Evolutionary conservation across 2,888 invertebrate genomes (phyloP).

Genomic region (Trichopoda pennipes): DNA sequence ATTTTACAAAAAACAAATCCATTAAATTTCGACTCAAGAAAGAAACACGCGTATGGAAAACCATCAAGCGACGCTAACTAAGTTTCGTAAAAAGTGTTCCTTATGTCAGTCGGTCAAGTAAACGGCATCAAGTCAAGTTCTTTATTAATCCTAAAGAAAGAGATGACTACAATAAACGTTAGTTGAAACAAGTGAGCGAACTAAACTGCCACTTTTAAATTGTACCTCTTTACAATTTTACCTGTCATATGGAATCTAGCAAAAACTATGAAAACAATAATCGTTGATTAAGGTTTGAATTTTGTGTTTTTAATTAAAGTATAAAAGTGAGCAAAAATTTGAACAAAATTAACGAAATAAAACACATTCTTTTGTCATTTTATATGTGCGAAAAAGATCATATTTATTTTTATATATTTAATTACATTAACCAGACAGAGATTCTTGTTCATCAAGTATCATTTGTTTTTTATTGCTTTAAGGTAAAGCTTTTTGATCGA

Average conservation of each 20-base stretch:
- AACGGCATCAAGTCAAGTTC: no score
- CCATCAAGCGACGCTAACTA: no score
- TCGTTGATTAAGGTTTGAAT: slow-evolving; percentile 1
- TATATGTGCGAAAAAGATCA: slow-evolving; percentile 47
- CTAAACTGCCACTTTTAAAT: neutral
- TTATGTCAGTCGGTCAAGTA: no score
- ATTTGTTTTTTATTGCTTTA: neutral
- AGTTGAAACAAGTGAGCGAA: no score
- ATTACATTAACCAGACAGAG: slow-evolving; percentile 24
- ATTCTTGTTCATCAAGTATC: slow-evolving; percentile 2
- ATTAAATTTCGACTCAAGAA: no score
- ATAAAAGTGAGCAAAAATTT: neutral
- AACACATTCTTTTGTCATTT: slow-evolving; percentile 36
- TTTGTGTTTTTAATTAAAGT: neutral
- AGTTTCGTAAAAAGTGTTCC: no score
- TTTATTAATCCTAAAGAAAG: no score
- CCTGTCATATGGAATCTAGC: slow-evolving; percentile 1
- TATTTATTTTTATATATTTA: slow-evolving; percentile 43
- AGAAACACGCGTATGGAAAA: no score
- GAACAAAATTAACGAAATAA: neutral
- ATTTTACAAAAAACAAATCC: no score
- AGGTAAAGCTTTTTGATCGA: neutral
- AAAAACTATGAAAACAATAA: slow-evolving; percentile 4
- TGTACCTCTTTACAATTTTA: neutral
- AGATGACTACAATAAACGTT: no score